Base-by-base conservation (phyloP, 2,797 vertebrate genomes). In the Babyrousa celebensis region DNA sequence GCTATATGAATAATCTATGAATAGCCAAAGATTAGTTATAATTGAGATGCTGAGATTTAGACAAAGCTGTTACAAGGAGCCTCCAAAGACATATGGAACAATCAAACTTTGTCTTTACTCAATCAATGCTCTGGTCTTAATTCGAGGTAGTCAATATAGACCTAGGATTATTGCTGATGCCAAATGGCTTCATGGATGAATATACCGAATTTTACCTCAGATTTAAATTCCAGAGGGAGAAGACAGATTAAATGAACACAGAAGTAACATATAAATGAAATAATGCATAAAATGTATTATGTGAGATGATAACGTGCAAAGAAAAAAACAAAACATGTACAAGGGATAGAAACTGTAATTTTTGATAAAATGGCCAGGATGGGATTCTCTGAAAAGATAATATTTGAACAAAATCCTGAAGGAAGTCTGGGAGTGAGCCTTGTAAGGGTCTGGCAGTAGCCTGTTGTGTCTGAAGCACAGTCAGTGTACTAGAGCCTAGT, bases 121-220 rank as follows among this genome's bases (percentile, higher is more conserved):
- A 83, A 11, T 74, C 77, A 48, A 21, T 79, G 25, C 5, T 68
- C 56, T 85, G 18, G 48, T 85, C 21, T 74, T 79, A 71, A 32
- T 91, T 85, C 43, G 70, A 16, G 56, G 25, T 85, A 67, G 79
- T 65, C 21, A 70, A 9, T 20, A 25, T 56, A 78, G 29, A 80
- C 32, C 23, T 48, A 63, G 52, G 21, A 87, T 15, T 65, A 54
- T 29, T 60, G 23, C 1, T 88, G 20, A 78, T 80, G 56, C 62
- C 14, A 89, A 89, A 79, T 20, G 5, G 36, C 21, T 88, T 96
- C 32, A 58, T 32, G 52, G 29, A 43, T 68, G 9, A 84, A 12
- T 91, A 65, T 68, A 58, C 21, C 79, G 43, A 91, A 62, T 88
- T 86, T 89, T 58, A 67, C 12, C 14, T 58, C 48, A 84, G 67